Evolutionary conservation across 92 coral and sea anemone species (phyloP).

Genomic region (Siderastrea siderea): DNA sequence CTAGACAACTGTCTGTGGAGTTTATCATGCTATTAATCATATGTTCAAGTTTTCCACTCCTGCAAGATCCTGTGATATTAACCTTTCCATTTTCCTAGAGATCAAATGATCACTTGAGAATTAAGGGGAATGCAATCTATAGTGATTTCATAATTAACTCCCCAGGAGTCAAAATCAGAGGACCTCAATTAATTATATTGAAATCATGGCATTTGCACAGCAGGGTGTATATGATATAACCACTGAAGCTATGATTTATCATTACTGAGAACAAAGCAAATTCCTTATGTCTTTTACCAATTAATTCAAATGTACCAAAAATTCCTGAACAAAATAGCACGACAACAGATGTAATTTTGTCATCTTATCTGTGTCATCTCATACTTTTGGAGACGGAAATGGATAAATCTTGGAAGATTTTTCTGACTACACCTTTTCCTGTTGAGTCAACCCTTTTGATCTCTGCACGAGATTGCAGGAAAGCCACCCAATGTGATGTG

Average conservation of each 20-base stretch:
- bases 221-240: not conserved
- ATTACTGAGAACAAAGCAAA: slow-evolving; percentile 7
- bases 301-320: not conserved
- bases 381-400: slow-evolving; percentile 11
- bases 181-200: slow-evolving; percentile 1
- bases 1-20: slow-evolving; percentile 18
- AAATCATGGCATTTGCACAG: not conserved
- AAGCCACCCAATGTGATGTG: not conserved
- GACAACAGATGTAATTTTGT: not conserved
- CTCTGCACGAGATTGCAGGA: slow-evolving; percentile 22
- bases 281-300: slow-evolving; percentile 12
- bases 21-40: not conserved
- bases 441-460: slow-evolving; percentile 15
- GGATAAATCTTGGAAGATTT: not conserved
- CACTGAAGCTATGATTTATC: not conserved
- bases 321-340: not conserved
- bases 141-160: slow-evolving; percentile 3
- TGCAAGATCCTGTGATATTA: not conserved
- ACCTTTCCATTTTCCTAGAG: not conserved
- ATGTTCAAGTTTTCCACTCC: not conserved
- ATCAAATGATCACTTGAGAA: slow-evolving; percentile 2
- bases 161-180: slow-evolving; percentile 7
- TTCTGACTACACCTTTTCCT: slow-evolving; percentile 33
- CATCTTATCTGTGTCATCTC: slow-evolving; percentile 13
- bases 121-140: not conserved